phyloP scores from a whole-genome alignment of 2,113 vertebrate genomes.

The Hippocampus abdominalis region DNA sequence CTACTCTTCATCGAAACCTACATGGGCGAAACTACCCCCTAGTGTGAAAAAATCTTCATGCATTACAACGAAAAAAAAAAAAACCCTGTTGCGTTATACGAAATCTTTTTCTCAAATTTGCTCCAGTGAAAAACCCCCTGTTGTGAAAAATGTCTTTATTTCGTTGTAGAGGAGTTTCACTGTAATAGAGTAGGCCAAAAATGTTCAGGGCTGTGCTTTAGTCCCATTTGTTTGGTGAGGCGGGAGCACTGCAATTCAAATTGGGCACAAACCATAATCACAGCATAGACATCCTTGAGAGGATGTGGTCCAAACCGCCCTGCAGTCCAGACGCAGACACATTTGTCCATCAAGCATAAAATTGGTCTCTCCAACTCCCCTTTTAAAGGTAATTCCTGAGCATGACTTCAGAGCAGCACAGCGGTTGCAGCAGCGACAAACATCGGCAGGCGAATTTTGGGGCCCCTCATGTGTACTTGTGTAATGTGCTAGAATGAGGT shows the following conservation, averaged over 20 bases:
- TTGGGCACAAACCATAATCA: neutral
- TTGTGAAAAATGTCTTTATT: too few relatives aligned
- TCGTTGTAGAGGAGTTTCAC: too few relatives aligned
- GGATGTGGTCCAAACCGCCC: neutral
- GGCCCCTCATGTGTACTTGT: conserved; percentile 5
- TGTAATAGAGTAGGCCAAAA: neutral
- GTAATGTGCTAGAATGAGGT: conserved; percentile 6
- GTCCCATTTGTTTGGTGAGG: neutral
- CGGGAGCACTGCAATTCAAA: neutral
- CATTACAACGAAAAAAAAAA: too few relatives aligned
- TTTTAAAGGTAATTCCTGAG: conserved; percentile 4
- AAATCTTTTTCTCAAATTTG: too few relatives aligned
- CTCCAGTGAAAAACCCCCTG: too few relatives aligned
- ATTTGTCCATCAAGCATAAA: neutral
- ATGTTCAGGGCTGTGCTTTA: neutral
- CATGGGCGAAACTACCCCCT: too few relatives aligned
- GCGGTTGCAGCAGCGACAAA: conserved; percentile 10
- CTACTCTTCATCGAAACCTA: too few relatives aligned
- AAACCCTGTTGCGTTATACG: too few relatives aligned
- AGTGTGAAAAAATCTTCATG: too few relatives aligned
- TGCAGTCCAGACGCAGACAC: neutral
- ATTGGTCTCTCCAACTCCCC: neutral
- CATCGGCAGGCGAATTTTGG: conserved; percentile 18
- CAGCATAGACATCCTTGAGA: neutral
- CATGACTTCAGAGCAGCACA: neutral